Evolutionary conservation across 2,113 vertebrate genomes (phyloP), one percentile per base, ranked within the genome.

Genomic region (Atrichornis clamosus): DNA sequence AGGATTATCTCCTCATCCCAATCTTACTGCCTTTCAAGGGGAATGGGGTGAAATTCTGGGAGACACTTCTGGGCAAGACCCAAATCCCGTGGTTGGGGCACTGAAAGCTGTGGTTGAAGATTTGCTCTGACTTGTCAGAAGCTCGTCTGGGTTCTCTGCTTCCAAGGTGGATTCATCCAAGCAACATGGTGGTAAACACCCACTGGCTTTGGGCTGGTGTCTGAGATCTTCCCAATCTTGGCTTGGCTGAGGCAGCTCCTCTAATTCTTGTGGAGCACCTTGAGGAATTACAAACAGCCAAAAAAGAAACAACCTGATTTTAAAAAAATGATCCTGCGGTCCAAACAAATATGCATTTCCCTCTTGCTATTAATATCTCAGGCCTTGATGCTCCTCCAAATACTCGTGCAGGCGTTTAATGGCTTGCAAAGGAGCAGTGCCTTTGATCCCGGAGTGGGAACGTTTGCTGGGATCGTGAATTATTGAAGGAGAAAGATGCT

Each of bases 361-460:
- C 35, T 47, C 50, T 63, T 93, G 47, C 83, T 95, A 84, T 89
- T 91, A 74, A 64, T 89, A 90, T 35, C 76, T 44, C 53, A 59
- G 47, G 26, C 86, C 84, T 87, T 68, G 86, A 91, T 78, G 80
- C 59, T 81, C 41, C 62, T 96, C 87, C 91, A 89, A 78, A 81
- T 2, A 5, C 53, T 62, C 1, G 0, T n/a, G 75, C 13, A 3
- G 13, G 50, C 1, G 1, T 78, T 92, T 47, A 67, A 64, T 60
- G 47, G 70, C 75, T 89, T 70, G 65, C 74, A 60, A 49, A 74
- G 13, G 47, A 80, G 84, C 8, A 2, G 5, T 49, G 18, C 46
- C 17, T 82, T 87, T 91, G 90, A 77, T 84, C 56, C 75, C 3
- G 0, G 28, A 68, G 46, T 50, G 65, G 74, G 89, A 72, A 80